Base-by-base conservation (phyloP, 2,888 invertebrate species). In the Euphydryas editha region DNA sequence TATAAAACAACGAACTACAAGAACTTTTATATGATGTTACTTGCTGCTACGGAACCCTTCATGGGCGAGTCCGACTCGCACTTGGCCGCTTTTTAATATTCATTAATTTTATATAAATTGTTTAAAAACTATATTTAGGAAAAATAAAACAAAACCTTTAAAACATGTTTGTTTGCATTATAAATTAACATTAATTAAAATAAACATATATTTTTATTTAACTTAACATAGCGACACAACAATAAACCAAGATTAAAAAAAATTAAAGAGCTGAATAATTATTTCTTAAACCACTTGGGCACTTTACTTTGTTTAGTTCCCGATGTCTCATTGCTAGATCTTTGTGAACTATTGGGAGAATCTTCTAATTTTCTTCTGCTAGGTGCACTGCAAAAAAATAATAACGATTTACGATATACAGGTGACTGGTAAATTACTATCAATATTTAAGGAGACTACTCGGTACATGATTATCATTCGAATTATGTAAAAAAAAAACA, bases 201-300 rank as follows among this genome's bases (percentile, higher is more conserved):
- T 3, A 46, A 46, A 11, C 18, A 46, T 17, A 7, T 17, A 46
- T 46, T 8, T 10, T 18, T 46, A 46, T 18, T 18, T 17, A 46
- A 46, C 46, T 46, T 46, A 46, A 18, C 18, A 17, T 11, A 18
- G n/a, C n/a, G n/a, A n/a, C n/a, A n/a, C n/a, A n/a, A n/a, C n/a
- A 46, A 46, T 46, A 2, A 30, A n/a, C n/a, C n/a, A 30, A 30
- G 30, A 30, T 30, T 30, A 7, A 2, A 30, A 30, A 30, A 5
- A 30, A 24, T 13, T n/a, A n/a, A n/a, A n/a, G n/a, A n/a, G n/a
- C n/a, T n/a, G n/a, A n/a, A n/a, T n/a, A n/a, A n/a, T 78, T 73
- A 82, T 72, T 85, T 84, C 75, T 92, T 93, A 72, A 92, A 93
- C 93, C 93, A 93, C 75, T 88, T 93, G 17, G 93, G 93, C 47